These are phyloP conservation scores for Anas platyrhynchos DNA, from an alignment of 2,113 vertebrate genomes.

Conservation along the genomic window DNA sequence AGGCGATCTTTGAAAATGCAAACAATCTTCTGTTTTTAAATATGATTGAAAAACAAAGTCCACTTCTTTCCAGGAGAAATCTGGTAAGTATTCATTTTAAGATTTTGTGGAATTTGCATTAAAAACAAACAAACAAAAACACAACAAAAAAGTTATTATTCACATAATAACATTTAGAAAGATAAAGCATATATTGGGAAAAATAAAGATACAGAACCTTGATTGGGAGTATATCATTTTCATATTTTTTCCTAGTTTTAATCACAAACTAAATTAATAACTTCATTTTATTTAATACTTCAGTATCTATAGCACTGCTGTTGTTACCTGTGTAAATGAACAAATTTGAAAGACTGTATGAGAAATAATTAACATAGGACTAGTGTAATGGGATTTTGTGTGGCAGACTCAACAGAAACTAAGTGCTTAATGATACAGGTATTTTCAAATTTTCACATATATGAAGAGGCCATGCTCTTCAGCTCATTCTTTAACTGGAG, in stretches of 20 bases:
- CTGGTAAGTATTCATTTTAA: neutral
- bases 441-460: neutral
- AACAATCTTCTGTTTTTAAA: conserved; percentile 2
- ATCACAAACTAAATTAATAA: neutral
- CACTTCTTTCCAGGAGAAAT: neutral
- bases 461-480: neutral
- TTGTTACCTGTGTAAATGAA: neutral
- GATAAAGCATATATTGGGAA: neutral
- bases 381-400: neutral
- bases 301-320: neutral
- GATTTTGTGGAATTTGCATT: neutral
- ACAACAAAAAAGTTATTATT: neutral
- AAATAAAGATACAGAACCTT: neutral
- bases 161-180: neutral
- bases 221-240: neutral
- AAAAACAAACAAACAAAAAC: neutral
- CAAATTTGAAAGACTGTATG: neutral
- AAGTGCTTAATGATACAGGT: accelerated
- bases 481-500: neutral
- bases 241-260: neutral
- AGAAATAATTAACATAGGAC: neutral
- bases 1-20: neutral
- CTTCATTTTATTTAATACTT: neutral
- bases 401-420: neutral
- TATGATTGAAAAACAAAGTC: neutral